Percentiles rank a stretch among this genome's conserved stretches.
phyloP scores from a whole-genome alignment of 1,140 invertebrate genomes.

The Drosophila quadrilineata region DNA sequence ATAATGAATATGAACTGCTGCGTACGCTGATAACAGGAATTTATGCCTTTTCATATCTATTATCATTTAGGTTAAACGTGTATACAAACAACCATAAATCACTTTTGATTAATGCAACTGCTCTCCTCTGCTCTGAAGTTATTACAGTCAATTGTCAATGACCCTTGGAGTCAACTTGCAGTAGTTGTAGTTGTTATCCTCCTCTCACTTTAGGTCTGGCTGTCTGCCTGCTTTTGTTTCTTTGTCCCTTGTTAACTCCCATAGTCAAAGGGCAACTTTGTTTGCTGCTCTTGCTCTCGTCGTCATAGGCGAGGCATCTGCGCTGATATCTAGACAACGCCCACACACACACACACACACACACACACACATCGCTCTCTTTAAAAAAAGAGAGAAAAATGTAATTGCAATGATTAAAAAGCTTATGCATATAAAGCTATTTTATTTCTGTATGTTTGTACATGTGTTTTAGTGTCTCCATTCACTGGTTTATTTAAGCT shows the following conservation, averaged over 20 bases:
- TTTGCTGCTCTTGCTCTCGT: not conserved
- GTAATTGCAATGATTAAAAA: slow-evolving; percentile 4
- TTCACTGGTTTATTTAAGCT: slow-evolving; percentile 5
- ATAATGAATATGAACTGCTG: not conserved
- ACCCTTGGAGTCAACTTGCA: slow-evolving; percentile 22
- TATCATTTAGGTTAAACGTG: not conserved
- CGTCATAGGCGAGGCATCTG: not conserved
- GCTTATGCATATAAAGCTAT: not conserved
- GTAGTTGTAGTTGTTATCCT: too few species aligned
- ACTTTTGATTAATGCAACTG: slow-evolving; percentile 26
- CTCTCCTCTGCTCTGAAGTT: too few species aligned
- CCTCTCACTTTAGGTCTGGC: too few species aligned
- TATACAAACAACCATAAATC: slow-evolving; percentile 6
- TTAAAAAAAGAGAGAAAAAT: too few species aligned
- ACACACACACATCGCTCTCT: too few species aligned
- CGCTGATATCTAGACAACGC: slow-evolving; percentile 17
- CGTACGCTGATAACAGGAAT: slow-evolving; percentile 15
- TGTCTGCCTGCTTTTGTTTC: too few species aligned
- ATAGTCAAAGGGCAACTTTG: slow-evolving; percentile 12
- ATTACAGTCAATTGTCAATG: slow-evolving; percentile 14
- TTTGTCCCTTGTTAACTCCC: slow-evolving; percentile 13
- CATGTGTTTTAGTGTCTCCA: not conserved
- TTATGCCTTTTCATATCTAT: not conserved
- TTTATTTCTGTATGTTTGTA: not conserved
- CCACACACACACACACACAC: too few species aligned